phyloP scores from a whole-genome alignment of 1,140 invertebrate species.

The Microvelia longipes region DNA sequence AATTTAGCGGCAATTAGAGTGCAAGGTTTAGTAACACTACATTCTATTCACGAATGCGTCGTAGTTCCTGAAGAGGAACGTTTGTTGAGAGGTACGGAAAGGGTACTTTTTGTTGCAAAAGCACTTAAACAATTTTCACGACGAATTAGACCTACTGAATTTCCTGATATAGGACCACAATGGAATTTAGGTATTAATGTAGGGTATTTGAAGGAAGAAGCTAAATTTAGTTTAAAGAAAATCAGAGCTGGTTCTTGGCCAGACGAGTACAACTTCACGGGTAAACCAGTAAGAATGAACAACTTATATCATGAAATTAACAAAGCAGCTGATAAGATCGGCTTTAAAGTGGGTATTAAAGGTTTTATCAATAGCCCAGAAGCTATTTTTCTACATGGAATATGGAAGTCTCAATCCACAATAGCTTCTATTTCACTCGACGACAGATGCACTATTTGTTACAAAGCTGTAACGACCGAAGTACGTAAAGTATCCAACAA shows the following conservation, averaged over 20 bases:
- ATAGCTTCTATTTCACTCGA: not conserved
- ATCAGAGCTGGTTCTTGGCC: not conserved
- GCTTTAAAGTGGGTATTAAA: not conserved
- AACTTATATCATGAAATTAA: not conserved
- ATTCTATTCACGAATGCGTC: not conserved
- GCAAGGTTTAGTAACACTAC: not conserved
- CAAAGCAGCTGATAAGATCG: not conserved
- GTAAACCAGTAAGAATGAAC: not conserved
- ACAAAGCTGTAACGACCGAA: not conserved
- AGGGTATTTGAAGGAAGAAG: not conserved
- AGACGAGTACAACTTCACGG: not conserved
- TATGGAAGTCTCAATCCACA: not conserved
- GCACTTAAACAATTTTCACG: not conserved
- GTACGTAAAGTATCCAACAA: not conserved
- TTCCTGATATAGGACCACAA: not conserved
- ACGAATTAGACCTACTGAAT: not conserved
- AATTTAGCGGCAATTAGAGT: not conserved
- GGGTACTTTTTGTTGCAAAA: not conserved
- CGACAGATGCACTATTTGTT: not conserved
- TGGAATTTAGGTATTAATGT: not conserved
- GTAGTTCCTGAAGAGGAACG: not conserved
- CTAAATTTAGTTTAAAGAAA: not conserved
- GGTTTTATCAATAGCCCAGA: not conserved
- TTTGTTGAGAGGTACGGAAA: not conserved
- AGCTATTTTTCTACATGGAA: not conserved